A percentile compares a stretch with the other conserved stretches of the same genome.
phyloP scores from a whole-genome alignment of 1,140 invertebrate genomes.

The Scaptomyza graminum region DNA sequence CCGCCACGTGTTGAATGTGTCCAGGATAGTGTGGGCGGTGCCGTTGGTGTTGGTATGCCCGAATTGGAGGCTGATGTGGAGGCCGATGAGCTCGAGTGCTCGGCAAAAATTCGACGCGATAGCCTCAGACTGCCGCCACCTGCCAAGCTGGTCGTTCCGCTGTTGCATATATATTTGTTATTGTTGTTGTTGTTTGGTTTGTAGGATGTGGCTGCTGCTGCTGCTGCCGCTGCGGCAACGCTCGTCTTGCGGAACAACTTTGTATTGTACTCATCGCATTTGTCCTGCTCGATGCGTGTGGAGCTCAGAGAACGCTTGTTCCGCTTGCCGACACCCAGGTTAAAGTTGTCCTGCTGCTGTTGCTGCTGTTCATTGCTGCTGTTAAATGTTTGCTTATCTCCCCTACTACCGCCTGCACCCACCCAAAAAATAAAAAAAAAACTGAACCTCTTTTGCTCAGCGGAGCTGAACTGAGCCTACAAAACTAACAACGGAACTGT shows the following conservation, averaged over 20 bases:
- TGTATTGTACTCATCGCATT: constrained; percentile 81
- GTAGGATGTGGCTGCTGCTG: constrained; percentile 44
- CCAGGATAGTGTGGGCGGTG: constrained; percentile 56
- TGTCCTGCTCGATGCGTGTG: constrained; percentile 79
- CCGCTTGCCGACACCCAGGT: constrained; percentile 57
- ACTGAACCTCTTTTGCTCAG: constrained; percentile 30
- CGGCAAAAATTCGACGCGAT: constrained; percentile 61
- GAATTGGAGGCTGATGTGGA: constrained; percentile 77
- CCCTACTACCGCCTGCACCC: background rate
- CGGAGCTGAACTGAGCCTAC: constrained; percentile 21
- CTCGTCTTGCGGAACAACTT: constrained; percentile 75
- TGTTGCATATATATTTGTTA: constrained; percentile 46
- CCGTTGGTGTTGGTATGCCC: constrained; percentile 77
- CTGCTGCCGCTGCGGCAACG: constrained; percentile 48
- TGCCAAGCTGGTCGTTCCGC: constrained; percentile 21
- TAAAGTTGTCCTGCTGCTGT: constrained; percentile 36
- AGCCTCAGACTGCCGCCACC: constrained; percentile 64
- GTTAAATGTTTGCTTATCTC: constrained; percentile 20
- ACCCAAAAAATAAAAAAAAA: background rate
- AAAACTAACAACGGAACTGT: constrained; percentile 6
- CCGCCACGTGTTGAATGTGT: constrained; percentile 42
- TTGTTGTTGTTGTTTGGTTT: constrained; percentile 39
- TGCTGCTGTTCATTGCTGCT: constrained; percentile 50
- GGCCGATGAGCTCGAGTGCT: constrained; percentile 65
- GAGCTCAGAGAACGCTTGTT: constrained; percentile 81